Conservation (phyloP, 1,140 invertebrate species). For the Sesamia nonagrioides region DNA sequence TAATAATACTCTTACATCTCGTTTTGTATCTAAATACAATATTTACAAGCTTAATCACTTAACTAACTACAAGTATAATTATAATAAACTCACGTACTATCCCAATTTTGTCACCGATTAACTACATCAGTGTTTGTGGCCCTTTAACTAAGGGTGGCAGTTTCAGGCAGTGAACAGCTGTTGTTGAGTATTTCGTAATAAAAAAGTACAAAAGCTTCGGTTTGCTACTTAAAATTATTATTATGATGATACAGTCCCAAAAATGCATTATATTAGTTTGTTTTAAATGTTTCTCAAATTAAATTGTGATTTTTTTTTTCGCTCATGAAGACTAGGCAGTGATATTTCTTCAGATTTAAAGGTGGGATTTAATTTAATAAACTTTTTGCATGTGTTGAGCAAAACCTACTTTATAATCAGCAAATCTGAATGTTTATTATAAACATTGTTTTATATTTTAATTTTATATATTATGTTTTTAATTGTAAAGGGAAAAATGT, state of each 20-base stretch:
- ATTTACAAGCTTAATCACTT: slow-evolving; percentile 82
- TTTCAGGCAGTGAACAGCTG: slow-evolving; percentile 81
- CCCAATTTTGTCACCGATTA: slow-evolving; percentile 28
- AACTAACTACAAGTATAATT: slow-evolving; percentile 50
- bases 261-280: slow-evolving; percentile 65
- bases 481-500: background rate
- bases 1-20: slow-evolving; percentile 84
- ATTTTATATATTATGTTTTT: background rate
- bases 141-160: slow-evolving; percentile 56
- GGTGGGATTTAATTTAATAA: slow-evolving; percentile 14
- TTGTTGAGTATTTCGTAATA: slow-evolving; percentile 72
- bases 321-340: background rate
- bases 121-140: slow-evolving; percentile 4
- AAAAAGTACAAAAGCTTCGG: slow-evolving; percentile 63
- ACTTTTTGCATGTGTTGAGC: background rate
- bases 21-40: slow-evolving; percentile 84
- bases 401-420: too few relatives aligned
- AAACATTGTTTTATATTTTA: background rate
- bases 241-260: slow-evolving; percentile 70
- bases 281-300: background rate
- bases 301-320: background rate
- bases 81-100: slow-evolving; percentile 68
- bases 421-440: too few relatives aligned
- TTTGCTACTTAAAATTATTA: slow-evolving; percentile 65
- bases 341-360: background rate